A percentile compares a stretch with the other conserved stretches of the same genome.
Evolutionary conservation across 2,113 vertebrate species (phyloP).

Genomic region (Diadophis punctatus): DNA sequence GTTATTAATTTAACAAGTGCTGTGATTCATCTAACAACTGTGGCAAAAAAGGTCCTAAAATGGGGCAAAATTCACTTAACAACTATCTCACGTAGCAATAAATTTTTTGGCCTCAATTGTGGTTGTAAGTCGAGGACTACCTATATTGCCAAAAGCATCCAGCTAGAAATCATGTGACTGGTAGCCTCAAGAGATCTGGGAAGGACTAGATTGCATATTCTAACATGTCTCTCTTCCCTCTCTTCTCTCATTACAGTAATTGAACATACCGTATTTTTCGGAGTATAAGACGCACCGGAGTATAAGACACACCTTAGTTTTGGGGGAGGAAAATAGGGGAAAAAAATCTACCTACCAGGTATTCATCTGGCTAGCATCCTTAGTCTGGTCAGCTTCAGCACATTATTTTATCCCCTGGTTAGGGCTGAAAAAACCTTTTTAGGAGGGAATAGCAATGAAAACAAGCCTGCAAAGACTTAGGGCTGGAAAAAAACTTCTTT

Average conservation of each 20-base stretch:
- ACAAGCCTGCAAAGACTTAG: no score
- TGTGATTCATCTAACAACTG: neutral
- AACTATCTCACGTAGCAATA: neutral
- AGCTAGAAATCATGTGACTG: neutral
- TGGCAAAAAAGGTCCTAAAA: neutral
- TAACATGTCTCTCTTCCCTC: neutral
- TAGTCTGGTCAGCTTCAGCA: no score
- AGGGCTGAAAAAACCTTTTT: no score
- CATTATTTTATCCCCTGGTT: no score
- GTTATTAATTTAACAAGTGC: neutral
- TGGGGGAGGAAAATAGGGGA: no score
- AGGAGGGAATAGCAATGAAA: no score
- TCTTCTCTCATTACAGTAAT: constrained; percentile 7
- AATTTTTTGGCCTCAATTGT: neutral
- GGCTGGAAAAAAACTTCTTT: no score
- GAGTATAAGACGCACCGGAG: no score
- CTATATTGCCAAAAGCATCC: neutral
- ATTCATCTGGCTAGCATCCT: no score
- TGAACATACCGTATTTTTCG: no score
- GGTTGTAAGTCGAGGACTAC: neutral
- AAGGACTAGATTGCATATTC: neutral
- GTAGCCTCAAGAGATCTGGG: neutral
- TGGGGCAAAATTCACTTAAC: neutral
- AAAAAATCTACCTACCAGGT: no score
- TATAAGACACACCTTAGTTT: no score